Percentiles rank a stretch among this genome's conserved stretches.
Evolutionary conservation across 92 coral and sea anemone genomes (phyloP).

Genomic region (Pocillopora meandrina): DNA sequence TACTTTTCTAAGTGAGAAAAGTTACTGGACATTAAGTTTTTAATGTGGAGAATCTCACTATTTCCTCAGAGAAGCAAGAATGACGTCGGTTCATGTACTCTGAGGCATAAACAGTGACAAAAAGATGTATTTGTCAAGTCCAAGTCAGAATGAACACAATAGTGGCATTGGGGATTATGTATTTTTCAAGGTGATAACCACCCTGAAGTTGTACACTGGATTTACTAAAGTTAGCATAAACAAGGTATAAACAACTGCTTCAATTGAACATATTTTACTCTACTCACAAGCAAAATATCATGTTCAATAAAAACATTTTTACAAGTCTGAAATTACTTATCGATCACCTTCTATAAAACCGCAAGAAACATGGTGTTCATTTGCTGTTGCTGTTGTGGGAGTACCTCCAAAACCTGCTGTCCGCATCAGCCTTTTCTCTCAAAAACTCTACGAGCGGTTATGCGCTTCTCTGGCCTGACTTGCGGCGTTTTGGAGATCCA

Average conservation of each 20-base stretch:
- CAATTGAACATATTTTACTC: background rate
- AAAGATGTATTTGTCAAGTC: too few species aligned
- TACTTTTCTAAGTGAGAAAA: conserved; percentile 2
- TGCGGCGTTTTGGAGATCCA: conserved; percentile 30
- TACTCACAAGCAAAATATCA: background rate
- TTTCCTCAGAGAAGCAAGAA: too few species aligned
- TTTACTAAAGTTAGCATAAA: background rate
- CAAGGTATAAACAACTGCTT: background rate
- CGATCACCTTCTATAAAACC: conserved; percentile 25
- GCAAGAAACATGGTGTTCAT: background rate
- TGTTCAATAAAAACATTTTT: background rate
- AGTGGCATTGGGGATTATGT: too few species aligned
- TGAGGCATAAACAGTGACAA: too few species aligned
- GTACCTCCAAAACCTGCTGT: conserved; percentile 30
- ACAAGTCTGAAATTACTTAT: background rate
- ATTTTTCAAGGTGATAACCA: too few species aligned
- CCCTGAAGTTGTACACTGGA: too few species aligned
- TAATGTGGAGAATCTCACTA: too few species aligned
- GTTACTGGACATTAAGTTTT: background rate
- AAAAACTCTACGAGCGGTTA: conserved; percentile 39
- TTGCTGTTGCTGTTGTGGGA: background rate
- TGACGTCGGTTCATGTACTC: too few species aligned
- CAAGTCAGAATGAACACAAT: too few species aligned
- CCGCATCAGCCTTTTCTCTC: conserved; percentile 35
- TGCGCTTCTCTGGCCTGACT: conserved; percentile 32